Conservation (phyloP, 2,888 invertebrate genomes). For the Teleiodes luculella region DNA sequence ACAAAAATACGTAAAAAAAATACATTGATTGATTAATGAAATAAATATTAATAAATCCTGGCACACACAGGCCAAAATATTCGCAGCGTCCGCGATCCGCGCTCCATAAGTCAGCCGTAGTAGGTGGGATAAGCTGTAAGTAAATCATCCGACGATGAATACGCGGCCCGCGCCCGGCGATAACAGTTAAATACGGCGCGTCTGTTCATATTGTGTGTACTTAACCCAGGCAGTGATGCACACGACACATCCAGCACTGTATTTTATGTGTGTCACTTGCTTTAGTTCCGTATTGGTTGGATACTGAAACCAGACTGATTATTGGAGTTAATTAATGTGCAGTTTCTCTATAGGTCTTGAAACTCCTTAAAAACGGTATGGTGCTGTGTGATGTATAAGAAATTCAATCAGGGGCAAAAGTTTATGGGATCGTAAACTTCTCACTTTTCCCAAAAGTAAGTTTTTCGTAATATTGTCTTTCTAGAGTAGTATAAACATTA, state of each 20-base stretch:
- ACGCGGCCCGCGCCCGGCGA: constrained; percentile 53
- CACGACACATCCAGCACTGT: constrained; percentile 16
- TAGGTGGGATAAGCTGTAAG: constrained; percentile 64
- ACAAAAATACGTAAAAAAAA: background rate
- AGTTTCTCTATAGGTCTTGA: too few relatives aligned
- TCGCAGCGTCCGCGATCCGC: constrained; percentile 19
- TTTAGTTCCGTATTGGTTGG: constrained; percentile 12
- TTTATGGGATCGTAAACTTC: too few relatives aligned
- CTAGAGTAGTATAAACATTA: too few relatives aligned
- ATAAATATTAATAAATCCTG: background rate
- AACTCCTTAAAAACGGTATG: too few relatives aligned
- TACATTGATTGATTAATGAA: background rate
- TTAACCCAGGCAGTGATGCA: constrained; percentile 42
- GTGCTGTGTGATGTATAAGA: too few relatives aligned
- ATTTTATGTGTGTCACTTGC: constrained; percentile 38
- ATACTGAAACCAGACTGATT: too few relatives aligned
- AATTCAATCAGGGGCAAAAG: too few relatives aligned
- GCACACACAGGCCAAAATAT: constrained; percentile 1
- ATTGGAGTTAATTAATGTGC: too few relatives aligned
- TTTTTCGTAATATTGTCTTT: too few relatives aligned
- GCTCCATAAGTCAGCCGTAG: constrained; percentile 57
- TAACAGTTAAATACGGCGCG: constrained; percentile 72
- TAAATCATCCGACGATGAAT: constrained; percentile 72
- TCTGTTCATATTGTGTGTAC: constrained; percentile 60
- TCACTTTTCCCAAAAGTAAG: too few relatives aligned